phyloP scores from a whole-genome alignment of 2,797 vertebrate genomes.

The Nyctalus aviator region DNA sequence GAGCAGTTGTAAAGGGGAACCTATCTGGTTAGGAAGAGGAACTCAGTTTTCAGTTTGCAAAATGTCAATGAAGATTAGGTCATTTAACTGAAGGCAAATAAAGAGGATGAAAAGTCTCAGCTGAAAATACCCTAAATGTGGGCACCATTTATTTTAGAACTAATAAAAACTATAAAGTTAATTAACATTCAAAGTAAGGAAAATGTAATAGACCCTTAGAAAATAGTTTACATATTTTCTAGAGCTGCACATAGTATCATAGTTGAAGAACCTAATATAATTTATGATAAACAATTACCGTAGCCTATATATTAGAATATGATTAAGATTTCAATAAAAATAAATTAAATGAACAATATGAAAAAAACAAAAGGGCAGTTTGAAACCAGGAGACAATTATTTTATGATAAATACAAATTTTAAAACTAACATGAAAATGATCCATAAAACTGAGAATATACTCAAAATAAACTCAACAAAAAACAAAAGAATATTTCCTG shows the following conservation, averaged over 20 bases:
- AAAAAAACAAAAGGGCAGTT: neutral
- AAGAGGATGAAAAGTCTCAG: neutral
- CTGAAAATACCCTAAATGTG: slow-evolving; percentile 37
- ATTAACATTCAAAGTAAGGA: slow-evolving; percentile 1
- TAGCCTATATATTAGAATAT: neutral
- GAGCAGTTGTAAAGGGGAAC: neutral
- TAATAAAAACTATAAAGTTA: slow-evolving; percentile 36
- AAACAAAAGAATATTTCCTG: slow-evolving; percentile 53
- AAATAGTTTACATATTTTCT: slow-evolving; percentile 5
- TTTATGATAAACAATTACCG: slow-evolving; percentile 51
- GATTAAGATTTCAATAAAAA: slow-evolving; percentile 23
- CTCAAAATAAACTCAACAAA: slow-evolving; percentile 25
- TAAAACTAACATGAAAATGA: slow-evolving; percentile 28
- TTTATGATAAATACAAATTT: slow-evolving; percentile 38
- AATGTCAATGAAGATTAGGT: neutral
- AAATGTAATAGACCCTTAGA: slow-evolving; percentile 26
- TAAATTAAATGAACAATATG: slow-evolving; percentile 37
- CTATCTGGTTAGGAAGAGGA: neutral
- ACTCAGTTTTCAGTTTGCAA: slow-evolving; percentile 1
- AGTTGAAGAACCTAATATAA: slow-evolving; percentile 42
- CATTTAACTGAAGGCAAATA: slow-evolving; percentile 24
- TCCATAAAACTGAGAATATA: slow-evolving; percentile 15
- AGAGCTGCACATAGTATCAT: neutral
- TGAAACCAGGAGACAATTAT: slow-evolving; percentile 35
- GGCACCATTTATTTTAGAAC: slow-evolving; percentile 48